Conservation (phyloP, 2,888 invertebrate genomes). For the Papilio elwesi region DNA sequence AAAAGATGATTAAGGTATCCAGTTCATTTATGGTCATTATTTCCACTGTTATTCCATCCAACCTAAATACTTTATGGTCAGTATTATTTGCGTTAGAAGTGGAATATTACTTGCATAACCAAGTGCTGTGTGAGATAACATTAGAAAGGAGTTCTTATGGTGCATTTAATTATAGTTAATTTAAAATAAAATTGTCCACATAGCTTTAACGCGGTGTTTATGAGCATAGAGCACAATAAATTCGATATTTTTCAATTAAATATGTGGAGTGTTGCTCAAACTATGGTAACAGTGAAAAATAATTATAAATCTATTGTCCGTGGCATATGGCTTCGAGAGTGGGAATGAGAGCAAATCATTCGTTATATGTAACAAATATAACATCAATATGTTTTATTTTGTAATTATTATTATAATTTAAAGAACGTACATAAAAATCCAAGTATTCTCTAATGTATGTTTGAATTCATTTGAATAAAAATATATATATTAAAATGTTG, state of each 20-base stretch:
- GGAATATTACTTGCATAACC: conserved; percentile 74
- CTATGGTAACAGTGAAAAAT: conserved; percentile 53
- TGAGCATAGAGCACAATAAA: conserved; percentile 74
- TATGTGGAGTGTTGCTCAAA: conserved; percentile 75
- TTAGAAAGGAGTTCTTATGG: conserved; percentile 68
- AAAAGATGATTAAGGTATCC: conserved; percentile 43
- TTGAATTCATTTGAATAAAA: conserved; percentile 85
- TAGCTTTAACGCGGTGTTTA: conserved; percentile 76
- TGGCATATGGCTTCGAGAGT: conserved; percentile 70
- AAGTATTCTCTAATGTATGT: conserved; percentile 82
- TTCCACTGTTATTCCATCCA: conserved; percentile 56
- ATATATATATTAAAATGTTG: conserved; percentile 85
- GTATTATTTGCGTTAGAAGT: conserved; percentile 64
- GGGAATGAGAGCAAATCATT: conserved; percentile 67
- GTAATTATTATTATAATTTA: conserved; percentile 82
- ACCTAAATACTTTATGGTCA: conserved; percentile 55
- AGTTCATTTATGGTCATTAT: conserved; percentile 43
- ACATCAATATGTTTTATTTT: conserved; percentile 80
- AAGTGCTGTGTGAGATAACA: conserved; percentile 57
- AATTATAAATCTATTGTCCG: conserved; percentile 70
- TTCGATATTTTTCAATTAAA: conserved; percentile 68
- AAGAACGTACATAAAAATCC: conserved; percentile 79
- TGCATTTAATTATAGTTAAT: conserved; percentile 82
- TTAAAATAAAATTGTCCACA: conserved; percentile 74
- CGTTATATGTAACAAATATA: conserved; percentile 73